Base-by-base conservation (phyloP, 2,113 vertebrate genomes). In the Motacilla alba region DNA sequence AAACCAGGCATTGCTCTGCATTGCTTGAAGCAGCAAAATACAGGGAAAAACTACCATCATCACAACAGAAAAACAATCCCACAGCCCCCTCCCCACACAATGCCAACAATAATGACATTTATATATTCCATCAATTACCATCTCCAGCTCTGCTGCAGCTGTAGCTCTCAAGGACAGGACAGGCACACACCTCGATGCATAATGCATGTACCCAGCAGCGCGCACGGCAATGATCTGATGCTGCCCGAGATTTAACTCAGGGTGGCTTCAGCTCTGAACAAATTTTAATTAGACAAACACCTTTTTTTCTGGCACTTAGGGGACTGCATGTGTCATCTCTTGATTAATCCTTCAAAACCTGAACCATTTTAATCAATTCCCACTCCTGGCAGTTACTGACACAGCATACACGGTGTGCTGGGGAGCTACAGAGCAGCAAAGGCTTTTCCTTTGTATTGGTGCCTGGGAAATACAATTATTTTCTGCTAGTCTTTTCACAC, bases 291-390 rank as follows among this genome's bases (percentile, higher is more conserved):
- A 97, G 95, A 90, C 76, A 95, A 96, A 96, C 94, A 93, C 88
- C 70, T 95, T 95, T 93, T 56, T 93, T 56, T 85, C 77, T 89
- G 83, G 90, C 87, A 92, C 90, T 95, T 83, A 52, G 44, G 90
- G 87, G 88, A 91, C 90, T 63, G 88, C 77, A 69, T 56, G 83
- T 96, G 93, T 94, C 93, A 97, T 74, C 85, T 80, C 90, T 76
- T 96, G 96, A 97, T 97, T 96, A 96, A 93, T 94, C 96, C 95
- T 96, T 97, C 94, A 95, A 96, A 96, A 92, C 55, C 58, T 63
- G 55, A 95, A 83, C 83, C 75, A 39, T 90, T 96, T 93, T 84
- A 96, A 96, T 91, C 74, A 94, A 88, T 94, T 93, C 76, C 88
- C 86, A 64, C 72, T 92, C 90, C 68, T 88, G 52, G 83, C 68